These are phyloP conservation scores for Punctoribates punctum DNA, from an alignment of 2,888 invertebrate species.

Conservation along the genomic window DNA sequence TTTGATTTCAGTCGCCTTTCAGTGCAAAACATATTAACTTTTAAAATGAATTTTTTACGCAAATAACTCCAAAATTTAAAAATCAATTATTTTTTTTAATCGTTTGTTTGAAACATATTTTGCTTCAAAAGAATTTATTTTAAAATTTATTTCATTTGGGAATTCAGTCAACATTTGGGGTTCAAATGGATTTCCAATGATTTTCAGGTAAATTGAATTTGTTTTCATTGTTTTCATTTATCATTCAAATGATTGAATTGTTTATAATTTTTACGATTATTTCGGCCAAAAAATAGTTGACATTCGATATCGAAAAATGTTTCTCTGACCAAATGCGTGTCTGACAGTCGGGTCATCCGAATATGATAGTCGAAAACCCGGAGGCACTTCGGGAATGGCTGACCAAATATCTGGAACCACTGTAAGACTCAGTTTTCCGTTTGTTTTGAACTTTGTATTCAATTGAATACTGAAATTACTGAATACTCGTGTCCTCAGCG, in stretches of 20 bases:
- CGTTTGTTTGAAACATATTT: too few species aligned
- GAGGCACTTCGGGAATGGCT: constrained; percentile 91
- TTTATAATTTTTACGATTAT: background rate
- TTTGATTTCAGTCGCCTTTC: too few species aligned
- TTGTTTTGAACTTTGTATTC: too few species aligned
- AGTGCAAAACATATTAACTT: too few species aligned
- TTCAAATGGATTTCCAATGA: background rate
- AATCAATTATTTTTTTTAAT: too few species aligned
- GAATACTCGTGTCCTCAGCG: constrained; percentile 61
- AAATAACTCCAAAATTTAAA: too few species aligned
- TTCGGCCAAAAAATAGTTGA: too few species aligned
- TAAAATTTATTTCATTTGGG: too few species aligned
- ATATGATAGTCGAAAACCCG: constrained; percentile 73
- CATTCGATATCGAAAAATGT: background rate
- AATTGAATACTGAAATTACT: too few species aligned
- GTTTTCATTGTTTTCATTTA: background rate
- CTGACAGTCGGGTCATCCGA: background rate
- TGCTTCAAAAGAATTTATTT: too few species aligned
- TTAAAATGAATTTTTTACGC: too few species aligned
- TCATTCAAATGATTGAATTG: background rate
- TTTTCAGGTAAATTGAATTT: background rate
- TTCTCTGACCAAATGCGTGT: background rate
- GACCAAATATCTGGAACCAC: constrained; percentile 82
- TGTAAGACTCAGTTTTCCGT: constrained; percentile 71
- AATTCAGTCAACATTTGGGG: background rate